Conservation (phyloP, 1,140 invertebrate species). For the Drosophila lini region DNA sequence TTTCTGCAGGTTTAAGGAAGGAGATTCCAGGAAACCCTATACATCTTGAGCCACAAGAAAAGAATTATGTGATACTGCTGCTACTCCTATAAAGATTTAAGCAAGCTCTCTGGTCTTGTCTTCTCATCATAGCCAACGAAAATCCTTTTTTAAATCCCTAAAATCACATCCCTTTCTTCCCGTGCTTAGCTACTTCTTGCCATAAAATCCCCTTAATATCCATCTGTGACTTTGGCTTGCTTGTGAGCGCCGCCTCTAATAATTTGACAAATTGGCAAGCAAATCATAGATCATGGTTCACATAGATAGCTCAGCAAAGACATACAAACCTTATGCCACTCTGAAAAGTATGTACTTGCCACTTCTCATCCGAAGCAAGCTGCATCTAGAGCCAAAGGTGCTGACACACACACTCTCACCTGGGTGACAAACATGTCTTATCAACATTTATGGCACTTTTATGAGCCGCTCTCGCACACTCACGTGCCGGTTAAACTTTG, state of each 20-base stretch:
- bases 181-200: not conserved
- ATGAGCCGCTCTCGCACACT: conserved; percentile 35
- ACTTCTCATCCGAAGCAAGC: not conserved
- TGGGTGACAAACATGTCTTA: conserved; percentile 72
- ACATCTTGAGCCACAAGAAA: not conserved
- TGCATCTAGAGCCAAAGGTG: conserved; percentile 16
- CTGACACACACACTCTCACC: conserved; percentile 12
- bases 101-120: no score
- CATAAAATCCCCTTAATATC: conserved; percentile 14
- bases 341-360: conserved; percentile 51
- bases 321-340: conserved; percentile 30
- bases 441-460: conserved; percentile 79
- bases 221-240: not conserved
- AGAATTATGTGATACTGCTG: not conserved
- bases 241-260: conserved; percentile 21
- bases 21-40: not conserved
- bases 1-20: no score
- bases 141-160: not conserved
- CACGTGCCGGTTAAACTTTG: conserved; percentile 53
- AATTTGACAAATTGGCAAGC: conserved; percentile 50
- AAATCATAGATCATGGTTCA: conserved; percentile 32
- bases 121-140: not conserved
- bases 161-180: not conserved
- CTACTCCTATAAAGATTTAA: not conserved
- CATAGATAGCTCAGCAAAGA: conserved; percentile 8